Evolutionary conservation across 2,113 vertebrate genomes (phyloP).

Genomic region (Formicarius rufipectus): DNA sequence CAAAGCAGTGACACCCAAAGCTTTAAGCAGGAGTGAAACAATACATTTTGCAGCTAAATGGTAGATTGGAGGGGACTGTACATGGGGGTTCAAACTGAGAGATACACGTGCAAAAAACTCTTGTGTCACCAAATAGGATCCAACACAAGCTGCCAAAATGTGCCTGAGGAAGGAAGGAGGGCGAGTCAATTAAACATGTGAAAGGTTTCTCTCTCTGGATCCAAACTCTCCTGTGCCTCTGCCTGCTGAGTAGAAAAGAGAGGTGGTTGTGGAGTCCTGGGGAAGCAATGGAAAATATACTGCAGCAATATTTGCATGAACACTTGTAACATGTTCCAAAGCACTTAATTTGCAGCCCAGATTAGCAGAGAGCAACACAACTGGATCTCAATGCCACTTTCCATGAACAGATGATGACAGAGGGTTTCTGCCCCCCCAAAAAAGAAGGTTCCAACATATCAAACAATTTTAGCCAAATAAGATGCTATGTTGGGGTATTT

Average conservation of each 20-base stretch:
- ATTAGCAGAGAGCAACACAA: not conserved
- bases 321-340: not conserved
- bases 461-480: not conserved
- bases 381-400: not conserved
- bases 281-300: not conserved
- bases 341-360: not conserved
- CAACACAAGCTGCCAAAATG: not conserved
- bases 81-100: not conserved
- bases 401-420: not conserved
- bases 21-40: not conserved
- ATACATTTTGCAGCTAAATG: not conserved
- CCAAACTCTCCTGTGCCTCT: not conserved
- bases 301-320: not conserved
- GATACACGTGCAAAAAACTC: not conserved
- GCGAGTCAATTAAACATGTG: not conserved
- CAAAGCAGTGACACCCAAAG: not conserved
- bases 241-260: not conserved
- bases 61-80: not conserved
- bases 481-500: not conserved
- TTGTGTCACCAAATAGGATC: not conserved
- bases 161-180: not conserved
- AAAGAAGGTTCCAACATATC: not conserved
- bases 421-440: not conserved
- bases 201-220: not conserved
- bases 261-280: not conserved